Evolutionary conservation across 2,113 vertebrate species (phyloP).

Genomic region (Clarias gariepinus): DNA sequence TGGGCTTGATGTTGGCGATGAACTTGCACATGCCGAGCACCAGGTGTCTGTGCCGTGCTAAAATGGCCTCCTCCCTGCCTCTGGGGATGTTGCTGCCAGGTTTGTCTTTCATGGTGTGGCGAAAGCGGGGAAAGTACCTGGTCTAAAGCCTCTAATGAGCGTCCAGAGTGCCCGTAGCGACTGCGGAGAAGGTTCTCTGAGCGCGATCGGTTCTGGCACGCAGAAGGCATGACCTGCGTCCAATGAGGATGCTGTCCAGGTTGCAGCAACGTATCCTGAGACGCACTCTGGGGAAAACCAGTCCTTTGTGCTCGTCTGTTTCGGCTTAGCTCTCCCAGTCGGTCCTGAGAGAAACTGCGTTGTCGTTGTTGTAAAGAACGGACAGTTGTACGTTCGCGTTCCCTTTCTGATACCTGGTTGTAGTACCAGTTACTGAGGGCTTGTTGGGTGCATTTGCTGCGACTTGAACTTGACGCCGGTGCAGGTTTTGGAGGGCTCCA

Average conservation of each 20-base stretch:
- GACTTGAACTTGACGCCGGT: constrained; percentile 58
- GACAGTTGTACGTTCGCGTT: constrained; percentile 57
- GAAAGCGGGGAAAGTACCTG: constrained; percentile 70
- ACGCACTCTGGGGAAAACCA: constrained; percentile 88
- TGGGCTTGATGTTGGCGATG: constrained; percentile 60
- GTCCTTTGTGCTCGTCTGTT: constrained; percentile 60
- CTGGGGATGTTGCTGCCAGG: constrained; percentile 68
- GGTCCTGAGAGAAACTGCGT: constrained; percentile 91
- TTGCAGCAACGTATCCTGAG: constrained; percentile 86
- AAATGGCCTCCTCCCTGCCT: constrained; percentile 61
- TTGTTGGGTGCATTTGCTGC: constrained; percentile 76
- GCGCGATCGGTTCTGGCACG: constrained; percentile 70
- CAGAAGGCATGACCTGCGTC: constrained; percentile 15
- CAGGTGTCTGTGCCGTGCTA: constrained; percentile 40
- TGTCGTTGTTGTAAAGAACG: constrained; percentile 80
- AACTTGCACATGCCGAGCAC: constrained; percentile 54
- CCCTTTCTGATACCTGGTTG: constrained; percentile 79
- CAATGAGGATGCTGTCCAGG: constrained; percentile 63
- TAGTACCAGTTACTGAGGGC: constrained; percentile 90
- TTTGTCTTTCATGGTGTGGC: constrained; percentile 68
- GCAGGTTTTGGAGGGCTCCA: constrained; percentile 68
- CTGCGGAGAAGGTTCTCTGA: constrained; percentile 81
- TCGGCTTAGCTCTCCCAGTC: constrained; percentile 74
- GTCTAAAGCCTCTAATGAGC: constrained; percentile 83
- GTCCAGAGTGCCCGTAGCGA: constrained; percentile 73